These are phyloP conservation scores for Baccha elongata DNA, from an alignment of 2,888 invertebrate genomes.

Conservation along the genomic window DNA sequence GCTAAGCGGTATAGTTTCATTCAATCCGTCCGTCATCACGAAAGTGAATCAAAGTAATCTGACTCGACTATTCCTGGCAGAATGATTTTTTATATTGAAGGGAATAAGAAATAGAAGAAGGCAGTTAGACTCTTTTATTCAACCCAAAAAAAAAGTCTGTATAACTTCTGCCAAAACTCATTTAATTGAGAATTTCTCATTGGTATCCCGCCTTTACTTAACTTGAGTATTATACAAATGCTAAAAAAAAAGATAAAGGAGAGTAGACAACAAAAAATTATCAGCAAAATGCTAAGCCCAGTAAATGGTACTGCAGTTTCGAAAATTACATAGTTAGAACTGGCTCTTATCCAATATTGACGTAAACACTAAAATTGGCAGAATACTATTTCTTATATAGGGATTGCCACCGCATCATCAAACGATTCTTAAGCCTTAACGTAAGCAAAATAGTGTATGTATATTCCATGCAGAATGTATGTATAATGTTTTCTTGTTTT, in stretches of 20 bases:
- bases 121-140: too few relatives aligned
- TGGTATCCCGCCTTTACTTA: constrained; percentile 1
- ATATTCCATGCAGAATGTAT: not conserved
- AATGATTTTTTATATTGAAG: too few relatives aligned
- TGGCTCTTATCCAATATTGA: constrained; percentile 74
- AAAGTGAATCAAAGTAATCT: too few relatives aligned
- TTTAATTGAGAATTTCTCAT: constrained; percentile 44
- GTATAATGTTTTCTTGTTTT: constrained; percentile 7
- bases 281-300: constrained; percentile 16
- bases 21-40: too few relatives aligned
- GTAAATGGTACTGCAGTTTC: constrained; percentile 10
- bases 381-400: constrained; percentile 27
- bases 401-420: constrained; percentile 1
- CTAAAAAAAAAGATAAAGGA: not conserved
- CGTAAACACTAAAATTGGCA: constrained; percentile 72
- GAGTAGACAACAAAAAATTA: constrained; percentile 18
- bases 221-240: not conserved
- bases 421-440: not conserved
- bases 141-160: too few relatives aligned
- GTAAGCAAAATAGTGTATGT: not conserved
- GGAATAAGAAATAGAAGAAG: too few relatives aligned
- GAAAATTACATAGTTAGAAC: constrained; percentile 6
- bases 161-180: constrained; percentile 25
- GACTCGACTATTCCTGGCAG: too few relatives aligned
- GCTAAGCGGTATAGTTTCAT: too few relatives aligned